Conservation (phyloP, 2,888 invertebrate species). For the Caenorhabditis becei region DNA sequence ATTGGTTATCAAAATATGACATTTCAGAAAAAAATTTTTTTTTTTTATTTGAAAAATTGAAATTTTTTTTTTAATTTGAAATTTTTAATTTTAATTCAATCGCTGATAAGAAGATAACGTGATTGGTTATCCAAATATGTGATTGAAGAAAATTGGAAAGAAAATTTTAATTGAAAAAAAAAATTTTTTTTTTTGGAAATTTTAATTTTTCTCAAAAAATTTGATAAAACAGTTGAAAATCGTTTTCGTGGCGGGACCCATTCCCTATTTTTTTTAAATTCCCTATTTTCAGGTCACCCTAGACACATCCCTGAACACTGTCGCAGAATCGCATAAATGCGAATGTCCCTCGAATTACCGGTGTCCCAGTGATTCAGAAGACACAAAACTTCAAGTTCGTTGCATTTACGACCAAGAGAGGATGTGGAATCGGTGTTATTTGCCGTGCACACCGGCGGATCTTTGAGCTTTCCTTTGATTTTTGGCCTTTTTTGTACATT, state of each 20-base stretch:
- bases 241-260: no score
- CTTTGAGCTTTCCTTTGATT: conserved; percentile 20
- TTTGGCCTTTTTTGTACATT: conserved; percentile 1
- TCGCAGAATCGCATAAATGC: conserved; percentile 53
- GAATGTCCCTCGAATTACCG: conserved; percentile 37
- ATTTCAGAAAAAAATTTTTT: no score
- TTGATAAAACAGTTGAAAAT: no score
- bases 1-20: no score
- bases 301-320: conserved; percentile 23
- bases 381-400: conserved; percentile 39
- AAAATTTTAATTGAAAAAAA: neutral
- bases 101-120: no score
- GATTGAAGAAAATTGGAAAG: no score
- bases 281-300: conserved; percentile 39
- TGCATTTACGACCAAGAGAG: conserved; percentile 32
- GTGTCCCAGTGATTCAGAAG: conserved; percentile 49
- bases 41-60: no score
- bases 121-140: no score
- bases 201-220: no score
- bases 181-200: no score
- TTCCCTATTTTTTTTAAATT: no score
- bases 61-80: no score
- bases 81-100: neutral
- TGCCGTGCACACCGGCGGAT: conserved; percentile 49
- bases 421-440: conserved; percentile 51